Evolutionary conservation across 2,113 vertebrate species (phyloP), one percentile per base, ranked within the genome.

Genomic region (Passerina amoena): DNA sequence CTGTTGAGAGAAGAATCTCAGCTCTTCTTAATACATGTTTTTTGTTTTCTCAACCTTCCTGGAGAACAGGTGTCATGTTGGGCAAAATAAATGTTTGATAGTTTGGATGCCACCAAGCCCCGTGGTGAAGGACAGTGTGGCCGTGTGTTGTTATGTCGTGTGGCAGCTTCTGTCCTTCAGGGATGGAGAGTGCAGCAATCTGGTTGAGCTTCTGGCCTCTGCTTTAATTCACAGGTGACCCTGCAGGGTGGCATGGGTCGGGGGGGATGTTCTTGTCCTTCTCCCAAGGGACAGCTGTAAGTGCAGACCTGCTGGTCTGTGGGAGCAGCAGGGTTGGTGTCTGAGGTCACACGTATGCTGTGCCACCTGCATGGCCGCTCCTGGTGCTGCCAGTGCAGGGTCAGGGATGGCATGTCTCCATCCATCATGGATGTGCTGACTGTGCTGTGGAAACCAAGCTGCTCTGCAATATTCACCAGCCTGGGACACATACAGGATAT

Each of bases 121-220:
- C 3, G 2, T 0, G 3, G 48, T 0, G 0, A 33, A 61, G 82
- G 60, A 27, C 28, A 31, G 31, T 1, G 0, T 59, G 57, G n/a
- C 9, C 82, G 40, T 6, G 28, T 48, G 66, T 5, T n/a, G 38
- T 25, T 71, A 1, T 16, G n/a, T 27, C 47, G 11, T 15, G 9
- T 1, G 50, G 28, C 51, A 79, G 66, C 72, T 78, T 48, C 75
- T 23, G 6, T 89, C 86, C 45, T 40, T 63, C 38, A 37, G 61
- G 93, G 65, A 16, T 28, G 82, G 66, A 24, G 65, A 0, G 0
- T 7, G 38, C 9, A 7, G 66, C 27, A 1, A 16, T 47, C 1
- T 0, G 0, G 16, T 16, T n/a, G 84, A 51, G 70, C 40, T 76
- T 28, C 82, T 88, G 82, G 47, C n/a, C 33, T 14, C 37, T 14